Percentiles rank a stretch among this genome's conserved stretches.
phyloP scores from a whole-genome alignment of 1,140 invertebrate genomes.

The Popillia japonica region DNA sequence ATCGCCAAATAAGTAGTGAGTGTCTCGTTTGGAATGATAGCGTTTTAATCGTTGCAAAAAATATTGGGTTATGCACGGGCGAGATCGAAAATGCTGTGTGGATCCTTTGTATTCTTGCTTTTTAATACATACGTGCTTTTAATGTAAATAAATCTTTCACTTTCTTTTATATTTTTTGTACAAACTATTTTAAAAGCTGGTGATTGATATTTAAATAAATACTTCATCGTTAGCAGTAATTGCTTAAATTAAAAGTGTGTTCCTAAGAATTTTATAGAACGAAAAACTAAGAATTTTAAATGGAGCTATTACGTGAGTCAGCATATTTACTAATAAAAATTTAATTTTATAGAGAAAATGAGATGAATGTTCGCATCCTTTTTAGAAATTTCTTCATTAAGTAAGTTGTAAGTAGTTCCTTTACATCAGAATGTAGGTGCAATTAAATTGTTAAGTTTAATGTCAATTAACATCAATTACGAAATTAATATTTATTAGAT shows the following conservation, averaged over 20 bases:
- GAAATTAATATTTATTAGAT: too few species aligned
- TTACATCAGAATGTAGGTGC: background rate
- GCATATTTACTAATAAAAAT: background rate
- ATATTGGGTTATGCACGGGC: background rate
- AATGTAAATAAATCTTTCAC: too few species aligned
- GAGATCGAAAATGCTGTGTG: background rate
- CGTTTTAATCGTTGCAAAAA: background rate
- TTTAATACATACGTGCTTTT: too few species aligned
- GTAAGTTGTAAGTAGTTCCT: background rate
- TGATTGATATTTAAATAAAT: too few species aligned
- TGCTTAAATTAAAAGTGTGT: too few species aligned
- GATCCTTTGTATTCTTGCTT: too few species aligned
- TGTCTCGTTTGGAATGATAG: background rate
- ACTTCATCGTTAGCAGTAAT: too few species aligned
- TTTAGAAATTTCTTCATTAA: background rate
- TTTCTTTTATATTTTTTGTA: too few species aligned
- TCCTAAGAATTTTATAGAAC: too few species aligned
- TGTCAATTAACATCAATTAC: too few species aligned
- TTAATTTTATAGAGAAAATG: background rate
- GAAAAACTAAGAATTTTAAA: conserved; percentile 1
- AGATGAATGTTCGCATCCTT: conserved; percentile 3
- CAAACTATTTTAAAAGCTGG: too few species aligned
- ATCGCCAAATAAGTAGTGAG: background rate
- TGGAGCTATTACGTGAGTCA: background rate
- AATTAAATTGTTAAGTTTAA: background rate